Base-by-base conservation (phyloP, 92 coral and sea anemone species). In the Paragorgia papillata region DNA sequence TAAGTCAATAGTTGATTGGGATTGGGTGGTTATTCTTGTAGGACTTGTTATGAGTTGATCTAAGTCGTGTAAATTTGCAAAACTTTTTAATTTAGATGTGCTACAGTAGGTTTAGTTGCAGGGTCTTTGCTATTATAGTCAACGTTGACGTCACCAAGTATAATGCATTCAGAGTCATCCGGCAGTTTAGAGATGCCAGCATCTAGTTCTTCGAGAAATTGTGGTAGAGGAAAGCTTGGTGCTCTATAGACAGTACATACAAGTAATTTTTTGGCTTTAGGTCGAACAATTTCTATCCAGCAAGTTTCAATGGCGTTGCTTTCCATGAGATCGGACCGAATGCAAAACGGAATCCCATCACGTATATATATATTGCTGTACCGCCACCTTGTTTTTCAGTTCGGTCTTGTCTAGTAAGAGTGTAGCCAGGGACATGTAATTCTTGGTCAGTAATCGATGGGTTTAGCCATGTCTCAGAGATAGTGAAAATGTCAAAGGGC, bases 391-490 rank as follows among this genome's bases (percentile, higher is more conserved):
- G 75, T 33, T 63, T 78, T 22, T 39, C 63, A 27, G 9, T 74
- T 19, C 86, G 86, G 75, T 74, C 82, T 41, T 82, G 73, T 44
- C 76, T 63, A 37, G 48, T 64, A 35, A 82, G 30, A 62, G 44
- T 17, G 33, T 62, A 82, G 40, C 65, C 65, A 17, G 86, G 65
- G 27, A 82, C 26, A 22, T 73, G 74, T 22, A 82, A 43, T 62
- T 82, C 82, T 74, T 67, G 64, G 34, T 74, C 75, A 2, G 74
- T 33, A n/a, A 74, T 53, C 48, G 60, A 18, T 44, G 86, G 56
- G 17, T 75, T 82, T 9, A 74, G 82, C 86, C 86, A 82, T 21
- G 82, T 82, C 53, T 82, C 86, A 1, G 86, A 82, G 81, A 74
- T 48, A 15, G 86, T 74, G 40, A 82, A 46, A 26, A 82, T 74